These are phyloP conservation scores for Tribolium madens DNA, from an alignment of 1,140 invertebrate species.

Conservation along the genomic window DNA sequence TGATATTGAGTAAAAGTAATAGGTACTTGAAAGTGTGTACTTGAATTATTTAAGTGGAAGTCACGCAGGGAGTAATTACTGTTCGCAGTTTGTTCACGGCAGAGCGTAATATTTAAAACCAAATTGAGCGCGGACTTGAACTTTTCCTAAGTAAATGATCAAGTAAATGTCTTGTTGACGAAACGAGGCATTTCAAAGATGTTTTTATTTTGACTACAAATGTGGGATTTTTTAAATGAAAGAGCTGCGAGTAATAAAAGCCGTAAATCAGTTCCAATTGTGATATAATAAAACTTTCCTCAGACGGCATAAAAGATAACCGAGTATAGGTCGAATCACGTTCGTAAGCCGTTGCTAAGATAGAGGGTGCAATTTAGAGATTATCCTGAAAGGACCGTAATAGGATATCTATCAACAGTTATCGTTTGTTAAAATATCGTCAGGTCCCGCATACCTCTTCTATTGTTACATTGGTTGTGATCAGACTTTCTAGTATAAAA, in stretches of 20 bases:
- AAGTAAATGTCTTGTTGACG: constrained; percentile 25
- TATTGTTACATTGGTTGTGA: constrained; percentile 37
- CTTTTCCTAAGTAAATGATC: too few species aligned
- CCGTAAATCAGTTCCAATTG: constrained; percentile 26
- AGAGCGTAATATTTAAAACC: constrained; percentile 24
- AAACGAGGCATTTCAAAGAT: constrained; percentile 3
- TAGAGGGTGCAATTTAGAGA: constrained; percentile 44
- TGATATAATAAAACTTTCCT: constrained; percentile 35
- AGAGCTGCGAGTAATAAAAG: constrained; percentile 16
- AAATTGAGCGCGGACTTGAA: constrained; percentile 21
- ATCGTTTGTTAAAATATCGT: constrained; percentile 46
- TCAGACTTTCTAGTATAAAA: constrained; percentile 26
- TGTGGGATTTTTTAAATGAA: background rate
- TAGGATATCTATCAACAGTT: constrained; percentile 46
- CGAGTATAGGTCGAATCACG: constrained; percentile 39
- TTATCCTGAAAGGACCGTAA: constrained; percentile 41
- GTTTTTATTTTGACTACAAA: constrained; percentile 7
- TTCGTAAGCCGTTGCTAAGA: constrained; percentile 42
- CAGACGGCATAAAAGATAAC: constrained; percentile 38
- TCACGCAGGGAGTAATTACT: background rate
- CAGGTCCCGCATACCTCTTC: constrained; percentile 39
- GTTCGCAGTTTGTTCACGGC: background rate
- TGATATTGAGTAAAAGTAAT: constrained; percentile 5
- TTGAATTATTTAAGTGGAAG: constrained; percentile 10
- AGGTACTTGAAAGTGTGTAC: constrained; percentile 2